Evolutionary conservation across 2,113 vertebrate genomes (phyloP).

Genomic region (Ochotona princeps): DNA sequence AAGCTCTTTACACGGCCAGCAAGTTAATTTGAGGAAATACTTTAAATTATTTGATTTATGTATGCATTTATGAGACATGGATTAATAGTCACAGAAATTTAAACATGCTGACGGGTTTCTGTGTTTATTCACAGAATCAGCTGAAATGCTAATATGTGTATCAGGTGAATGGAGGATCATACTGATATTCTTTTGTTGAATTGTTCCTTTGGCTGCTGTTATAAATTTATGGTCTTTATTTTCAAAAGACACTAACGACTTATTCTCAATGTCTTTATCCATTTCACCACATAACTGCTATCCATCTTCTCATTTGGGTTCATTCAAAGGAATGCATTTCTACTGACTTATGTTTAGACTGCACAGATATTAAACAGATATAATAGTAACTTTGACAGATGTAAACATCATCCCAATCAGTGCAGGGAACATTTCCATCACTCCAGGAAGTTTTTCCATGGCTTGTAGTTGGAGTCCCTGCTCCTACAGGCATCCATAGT

Average conservation of each 20-base stretch:
- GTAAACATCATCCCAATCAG: not conserved
- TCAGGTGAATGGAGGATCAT: not conserved
- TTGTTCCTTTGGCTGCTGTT: not conserved
- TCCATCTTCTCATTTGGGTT: not conserved
- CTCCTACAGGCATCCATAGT: not conserved
- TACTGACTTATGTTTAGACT: not conserved
- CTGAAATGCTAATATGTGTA: not conserved
- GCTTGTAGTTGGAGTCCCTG: not conserved
- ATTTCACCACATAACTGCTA: not conserved
- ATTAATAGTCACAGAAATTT: not conserved
- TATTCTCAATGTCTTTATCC: not conserved
- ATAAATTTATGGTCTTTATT: not conserved
- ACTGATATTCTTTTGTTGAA: not conserved
- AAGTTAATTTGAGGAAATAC: conserved; percentile 15
- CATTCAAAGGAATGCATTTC: not conserved
- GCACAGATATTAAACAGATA: not conserved
- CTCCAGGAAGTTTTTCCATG: not conserved
- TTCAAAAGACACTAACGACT: conserved; percentile 27
- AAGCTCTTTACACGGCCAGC: conserved; percentile 4
- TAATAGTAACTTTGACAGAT: not conserved
- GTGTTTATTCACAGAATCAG: conserved; percentile 7
- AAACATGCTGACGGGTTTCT: not conserved
- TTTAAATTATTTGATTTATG: conserved; percentile 9
- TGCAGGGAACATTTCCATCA: not conserved
- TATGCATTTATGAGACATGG: not conserved